Evolutionary conservation across 2,113 vertebrate genomes (phyloP).

Genomic region (Callorhinus ursinus): DNA sequence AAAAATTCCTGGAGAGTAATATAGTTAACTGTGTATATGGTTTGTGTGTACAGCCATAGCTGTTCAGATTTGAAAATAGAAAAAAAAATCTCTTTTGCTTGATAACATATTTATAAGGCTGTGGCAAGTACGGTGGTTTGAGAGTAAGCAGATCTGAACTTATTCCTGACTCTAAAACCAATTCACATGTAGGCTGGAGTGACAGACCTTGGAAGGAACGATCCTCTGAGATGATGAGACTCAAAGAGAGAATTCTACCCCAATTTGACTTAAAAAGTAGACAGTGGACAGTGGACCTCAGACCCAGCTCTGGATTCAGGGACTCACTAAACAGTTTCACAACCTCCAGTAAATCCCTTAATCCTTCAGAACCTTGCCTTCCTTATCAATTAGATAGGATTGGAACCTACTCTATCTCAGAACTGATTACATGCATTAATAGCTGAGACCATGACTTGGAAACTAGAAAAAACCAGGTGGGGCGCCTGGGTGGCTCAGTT

Average conservation of each 20-base stretch:
- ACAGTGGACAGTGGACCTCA: neutral
- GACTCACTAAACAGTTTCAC: neutral
- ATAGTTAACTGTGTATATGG: conserved; percentile 20
- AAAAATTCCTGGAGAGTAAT: neutral
- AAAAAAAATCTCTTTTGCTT: conserved; percentile 15
- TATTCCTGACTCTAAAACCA: neutral
- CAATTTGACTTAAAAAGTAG: neutral
- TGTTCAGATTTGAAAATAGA: neutral
- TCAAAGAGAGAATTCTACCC: conserved; percentile 17
- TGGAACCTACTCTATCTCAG: neutral
- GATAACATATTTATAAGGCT: neutral
- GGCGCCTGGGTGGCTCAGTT: too few species aligned
- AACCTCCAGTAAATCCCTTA: neutral
- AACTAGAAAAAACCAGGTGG: neutral
- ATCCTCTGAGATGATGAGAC: neutral
- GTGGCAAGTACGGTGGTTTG: neutral
- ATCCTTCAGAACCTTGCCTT: neutral
- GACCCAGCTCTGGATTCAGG: neutral
- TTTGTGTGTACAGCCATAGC: neutral
- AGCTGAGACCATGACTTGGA: neutral
- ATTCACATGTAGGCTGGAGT: neutral
- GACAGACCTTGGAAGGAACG: neutral
- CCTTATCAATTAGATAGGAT: neutral
- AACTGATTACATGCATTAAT: neutral
- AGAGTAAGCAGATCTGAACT: neutral